Conservation (phyloP, 2,888 invertebrate genomes). For the Meliscaeva auricollis region DNA sequence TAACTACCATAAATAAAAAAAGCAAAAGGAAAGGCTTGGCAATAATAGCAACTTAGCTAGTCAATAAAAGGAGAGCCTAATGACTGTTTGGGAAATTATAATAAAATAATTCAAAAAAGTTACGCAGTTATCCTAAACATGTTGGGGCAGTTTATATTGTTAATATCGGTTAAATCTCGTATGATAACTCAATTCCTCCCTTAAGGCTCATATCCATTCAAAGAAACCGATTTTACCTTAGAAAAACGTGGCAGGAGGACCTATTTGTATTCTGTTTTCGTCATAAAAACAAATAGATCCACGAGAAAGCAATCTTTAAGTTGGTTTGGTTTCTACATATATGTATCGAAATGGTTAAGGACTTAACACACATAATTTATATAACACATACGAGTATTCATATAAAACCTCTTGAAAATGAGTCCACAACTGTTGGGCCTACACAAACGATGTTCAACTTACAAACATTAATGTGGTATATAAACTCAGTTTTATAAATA, state of each 20-base stretch:
- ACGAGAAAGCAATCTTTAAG: conserved; percentile 14
- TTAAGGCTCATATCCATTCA: neutral
- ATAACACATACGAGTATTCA: neutral
- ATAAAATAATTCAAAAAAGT: conserved; percentile 24
- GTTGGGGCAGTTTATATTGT: neutral
- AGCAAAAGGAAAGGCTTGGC: neutral
- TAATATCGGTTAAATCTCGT: neutral
- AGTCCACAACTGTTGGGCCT: neutral
- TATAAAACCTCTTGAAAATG: conserved; percentile 9
- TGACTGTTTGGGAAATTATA: conserved; percentile 20
- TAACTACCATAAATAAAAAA: no score
- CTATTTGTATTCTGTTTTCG: conserved; percentile 6
- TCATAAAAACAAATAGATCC: conserved; percentile 20
- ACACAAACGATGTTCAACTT: neutral
- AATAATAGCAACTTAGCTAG: conserved; percentile 1
- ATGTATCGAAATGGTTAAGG: neutral
- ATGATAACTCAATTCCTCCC: neutral
- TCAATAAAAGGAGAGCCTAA: conserved; percentile 11
- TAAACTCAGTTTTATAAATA: conserved; percentile 7
- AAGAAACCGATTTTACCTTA: neutral
- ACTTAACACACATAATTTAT: neutral
- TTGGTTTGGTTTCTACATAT: neutral
- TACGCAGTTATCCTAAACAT: conserved; percentile 17
- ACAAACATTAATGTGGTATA: neutral
- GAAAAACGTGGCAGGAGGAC: neutral